A percentile compares a stretch with the other conserved stretches of the same genome.
phyloP scores from a whole-genome alignment of 2,888 invertebrate genomes.

The Zootermopsis nevadensis region DNA sequence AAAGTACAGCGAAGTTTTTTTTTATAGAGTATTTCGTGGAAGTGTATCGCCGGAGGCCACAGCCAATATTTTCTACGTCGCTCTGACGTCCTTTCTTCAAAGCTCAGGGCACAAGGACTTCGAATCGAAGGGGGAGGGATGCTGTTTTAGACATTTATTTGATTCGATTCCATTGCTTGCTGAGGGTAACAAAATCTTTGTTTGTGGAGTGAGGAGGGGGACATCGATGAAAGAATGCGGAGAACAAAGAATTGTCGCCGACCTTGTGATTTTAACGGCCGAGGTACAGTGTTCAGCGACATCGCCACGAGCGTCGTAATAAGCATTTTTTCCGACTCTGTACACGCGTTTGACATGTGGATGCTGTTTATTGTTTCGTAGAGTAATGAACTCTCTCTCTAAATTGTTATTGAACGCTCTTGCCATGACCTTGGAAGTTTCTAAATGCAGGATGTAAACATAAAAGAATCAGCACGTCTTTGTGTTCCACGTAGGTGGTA shows the following conservation, averaged over 20 bases:
- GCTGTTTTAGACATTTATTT: too few relatives aligned
- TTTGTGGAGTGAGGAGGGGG: too few relatives aligned
- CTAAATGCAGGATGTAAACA: constrained; percentile 1
- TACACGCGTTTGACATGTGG: neutral
- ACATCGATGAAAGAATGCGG: neutral
- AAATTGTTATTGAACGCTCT: neutral
- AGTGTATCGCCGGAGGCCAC: too few relatives aligned
- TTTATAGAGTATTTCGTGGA: too few relatives aligned
- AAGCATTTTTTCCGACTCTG: neutral
- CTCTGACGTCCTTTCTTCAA: too few relatives aligned
- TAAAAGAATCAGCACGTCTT: neutral
- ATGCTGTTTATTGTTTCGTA: neutral
- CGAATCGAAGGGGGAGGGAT: too few relatives aligned
- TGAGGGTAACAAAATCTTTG: too few relatives aligned
- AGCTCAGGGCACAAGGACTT: too few relatives aligned
- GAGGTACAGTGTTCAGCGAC: neutral
- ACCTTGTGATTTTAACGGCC: neutral
- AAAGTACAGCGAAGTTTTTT: too few relatives aligned
- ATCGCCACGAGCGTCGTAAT: neutral
- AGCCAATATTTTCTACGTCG: too few relatives aligned
- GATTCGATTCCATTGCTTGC: too few relatives aligned
- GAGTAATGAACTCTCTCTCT: constrained; percentile 15
- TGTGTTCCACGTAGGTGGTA: neutral
- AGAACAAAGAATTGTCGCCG: neutral
- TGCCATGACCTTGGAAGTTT: neutral